Percentiles rank a stretch among this genome's conserved stretches.
These are phyloP conservation scores for Cuniculus paca DNA, from an alignment of 2,797 vertebrate genomes.

Conservation along the genomic window DNA sequence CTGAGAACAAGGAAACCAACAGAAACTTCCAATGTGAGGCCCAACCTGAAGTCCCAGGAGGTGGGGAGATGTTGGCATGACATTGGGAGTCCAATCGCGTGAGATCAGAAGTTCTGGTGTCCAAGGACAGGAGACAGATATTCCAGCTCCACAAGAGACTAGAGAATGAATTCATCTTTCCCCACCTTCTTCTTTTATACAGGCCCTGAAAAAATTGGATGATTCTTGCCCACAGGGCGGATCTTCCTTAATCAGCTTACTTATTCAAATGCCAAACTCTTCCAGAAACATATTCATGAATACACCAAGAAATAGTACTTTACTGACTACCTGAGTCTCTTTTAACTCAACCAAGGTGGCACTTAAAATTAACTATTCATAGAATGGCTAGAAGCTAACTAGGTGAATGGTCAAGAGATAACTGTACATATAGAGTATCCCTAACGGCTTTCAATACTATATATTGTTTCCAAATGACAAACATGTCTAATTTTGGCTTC, in stretches of 20 bases:
- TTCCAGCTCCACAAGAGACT: background rate
- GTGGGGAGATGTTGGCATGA: too few species aligned
- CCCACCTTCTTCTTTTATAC: background rate
- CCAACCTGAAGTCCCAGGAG: background rate
- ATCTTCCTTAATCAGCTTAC: background rate
- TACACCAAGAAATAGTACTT: background rate
- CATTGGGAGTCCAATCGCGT: background rate
- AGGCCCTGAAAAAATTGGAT: too few species aligned
- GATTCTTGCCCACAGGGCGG: background rate
- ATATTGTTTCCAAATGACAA: background rate
- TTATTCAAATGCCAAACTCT: background rate
- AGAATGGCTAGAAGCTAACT: background rate
- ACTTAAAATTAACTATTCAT: background rate
- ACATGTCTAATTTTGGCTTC: background rate
- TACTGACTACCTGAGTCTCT: background rate
- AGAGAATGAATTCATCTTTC: background rate
- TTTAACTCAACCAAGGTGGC: background rate
- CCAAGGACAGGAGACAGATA: accelerated
- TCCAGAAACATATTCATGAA: background rate
- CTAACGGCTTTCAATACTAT: too few species aligned
- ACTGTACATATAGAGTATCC: background rate
- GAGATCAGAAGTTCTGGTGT: background rate
- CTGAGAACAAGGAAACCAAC: background rate
- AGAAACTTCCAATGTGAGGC: too few species aligned
- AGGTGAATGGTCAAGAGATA: background rate